These are phyloP conservation scores for Pherbina coryleti DNA, from an alignment of 2,888 invertebrate species.

Conservation along the genomic window DNA sequence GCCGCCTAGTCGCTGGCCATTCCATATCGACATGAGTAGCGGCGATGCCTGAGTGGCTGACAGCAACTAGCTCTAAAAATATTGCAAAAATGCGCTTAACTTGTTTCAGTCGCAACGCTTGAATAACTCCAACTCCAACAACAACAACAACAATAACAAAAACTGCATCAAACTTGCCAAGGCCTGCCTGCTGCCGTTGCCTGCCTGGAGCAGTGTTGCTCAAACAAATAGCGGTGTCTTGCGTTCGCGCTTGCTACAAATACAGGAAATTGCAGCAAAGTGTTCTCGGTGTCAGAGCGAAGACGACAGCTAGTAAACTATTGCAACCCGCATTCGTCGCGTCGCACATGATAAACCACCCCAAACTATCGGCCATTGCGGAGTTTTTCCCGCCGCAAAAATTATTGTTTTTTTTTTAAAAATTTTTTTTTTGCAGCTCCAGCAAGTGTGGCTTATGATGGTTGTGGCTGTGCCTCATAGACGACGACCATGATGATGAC, in stretches of 20 bases:
- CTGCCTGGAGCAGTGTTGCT: neutral
- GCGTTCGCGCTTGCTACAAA: neutral
- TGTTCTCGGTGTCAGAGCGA: constrained; percentile 28
- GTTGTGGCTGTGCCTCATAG: neutral
- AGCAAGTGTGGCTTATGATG: constrained; percentile 14
- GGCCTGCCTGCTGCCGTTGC: neutral
- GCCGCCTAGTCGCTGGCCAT: too few relatives aligned
- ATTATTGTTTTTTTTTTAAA: too few relatives aligned
- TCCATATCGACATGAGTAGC: neutral
- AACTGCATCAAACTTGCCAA: neutral
- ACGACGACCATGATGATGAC: neutral
- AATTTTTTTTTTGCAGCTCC: constrained; percentile 8
- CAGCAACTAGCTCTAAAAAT: neutral
- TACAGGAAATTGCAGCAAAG: constrained; percentile 21
- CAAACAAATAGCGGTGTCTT: constrained; percentile 18
- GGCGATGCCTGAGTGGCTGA: neutral
- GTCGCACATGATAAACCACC: neutral
- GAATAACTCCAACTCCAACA: constrained; percentile 13
- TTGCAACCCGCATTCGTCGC: neutral
- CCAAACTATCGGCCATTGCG: neutral
- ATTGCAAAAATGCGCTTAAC: constrained; percentile 24
- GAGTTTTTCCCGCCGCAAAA: constrained; percentile 17
- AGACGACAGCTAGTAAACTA: neutral
- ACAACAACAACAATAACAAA: neutral
- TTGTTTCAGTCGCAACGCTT: constrained; percentile 29